Evolutionary conservation across 2,797 vertebrate species (phyloP), one percentile per base, ranked within the genome.

Genomic region (Pipistrellus pipistrellus): DNA sequence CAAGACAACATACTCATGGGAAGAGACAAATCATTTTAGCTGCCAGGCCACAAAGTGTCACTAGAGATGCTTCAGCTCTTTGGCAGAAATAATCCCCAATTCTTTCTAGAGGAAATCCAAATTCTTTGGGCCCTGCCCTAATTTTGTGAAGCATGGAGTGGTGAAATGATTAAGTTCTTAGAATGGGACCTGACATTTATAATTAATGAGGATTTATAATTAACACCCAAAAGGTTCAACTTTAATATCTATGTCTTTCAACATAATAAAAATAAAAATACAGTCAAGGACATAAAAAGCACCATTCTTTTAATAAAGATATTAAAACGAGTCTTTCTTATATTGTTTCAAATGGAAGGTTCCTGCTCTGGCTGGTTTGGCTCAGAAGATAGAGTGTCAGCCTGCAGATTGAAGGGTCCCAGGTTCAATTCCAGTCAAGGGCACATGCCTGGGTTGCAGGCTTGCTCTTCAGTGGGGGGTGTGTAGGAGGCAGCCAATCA

Each of bases 1-100:
- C 89, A 94, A 85, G 95, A 96, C 93, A 88, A 96, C 88, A 95
- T 12, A 62, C 48, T 96, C 90, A 85, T 85, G 91, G 81, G 90
- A 78, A 8, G 53, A 93, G 94, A 97, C 7, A 68, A 83, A 94
- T 62, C 91, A 93, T 87, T 64, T 57, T 2, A 53, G 95, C 84
- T 94, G 93, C 88, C 44, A 89, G 86, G 94, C 84, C 93, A 95
- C 3, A 14, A 73, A 92, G 41, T 66, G 30, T 89, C 69, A 93
- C 71, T 94, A 7, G 4, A 64, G 81, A 30, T 62, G 21, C 66
- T 87, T 85, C 27, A 87, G 75, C 64, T 94, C 18, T 41, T 85
- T 51, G 89, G 77, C 1, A 35, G 82, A 27, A 88, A 92, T 0
- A 25, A 82, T 48, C 44, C 23, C 68, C 72, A 89, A 88, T 25